phyloP scores from a whole-genome alignment of 2,797 vertebrate genomes.

The Trematomus bernacchii region DNA sequence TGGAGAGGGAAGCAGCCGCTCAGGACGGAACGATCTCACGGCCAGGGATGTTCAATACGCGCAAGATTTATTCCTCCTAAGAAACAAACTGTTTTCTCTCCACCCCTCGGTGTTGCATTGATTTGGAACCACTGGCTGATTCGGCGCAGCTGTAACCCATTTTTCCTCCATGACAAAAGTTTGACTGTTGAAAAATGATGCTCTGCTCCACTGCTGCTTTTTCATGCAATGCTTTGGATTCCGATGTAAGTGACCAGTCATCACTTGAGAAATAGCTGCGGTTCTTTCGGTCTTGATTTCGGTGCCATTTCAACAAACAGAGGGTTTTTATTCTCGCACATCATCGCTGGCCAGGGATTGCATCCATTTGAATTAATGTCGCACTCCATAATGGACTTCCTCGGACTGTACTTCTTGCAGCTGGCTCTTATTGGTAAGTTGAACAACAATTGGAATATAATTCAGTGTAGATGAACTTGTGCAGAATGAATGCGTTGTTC shows the following conservation, averaged over 20 bases:
- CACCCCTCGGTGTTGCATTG: background rate
- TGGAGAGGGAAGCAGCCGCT: slow-evolving; percentile 53
- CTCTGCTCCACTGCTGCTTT: slow-evolving; percentile 53
- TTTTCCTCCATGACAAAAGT: slow-evolving; percentile 65
- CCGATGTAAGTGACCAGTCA: slow-evolving; percentile 59
- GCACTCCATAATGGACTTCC: slow-evolving; percentile 74
- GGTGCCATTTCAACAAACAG: slow-evolving; percentile 53
- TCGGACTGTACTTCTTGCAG: slow-evolving; percentile 81
- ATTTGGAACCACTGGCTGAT: slow-evolving; percentile 22
- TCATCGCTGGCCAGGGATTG: slow-evolving; percentile 61
- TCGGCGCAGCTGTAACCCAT: slow-evolving; percentile 39
- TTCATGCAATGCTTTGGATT: slow-evolving; percentile 65
- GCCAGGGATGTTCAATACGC: slow-evolving; percentile 50
- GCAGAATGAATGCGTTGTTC: slow-evolving; percentile 1
- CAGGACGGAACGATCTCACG: slow-evolving; percentile 49
- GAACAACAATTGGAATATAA: slow-evolving; percentile 27
- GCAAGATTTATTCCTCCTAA: slow-evolving; percentile 33
- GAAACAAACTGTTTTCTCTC: slow-evolving; percentile 17
- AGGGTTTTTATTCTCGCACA: slow-evolving; percentile 57
- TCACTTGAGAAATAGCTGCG: slow-evolving; percentile 70
- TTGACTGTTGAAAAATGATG: slow-evolving; percentile 69
- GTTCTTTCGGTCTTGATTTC: slow-evolving; percentile 49
- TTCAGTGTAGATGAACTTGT: slow-evolving; percentile 33
- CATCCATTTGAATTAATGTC: slow-evolving; percentile 60
- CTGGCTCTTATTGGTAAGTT: slow-evolving; percentile 82